Conservation (phyloP, 2,888 invertebrate genomes). For the Eilema caniola region DNA sequence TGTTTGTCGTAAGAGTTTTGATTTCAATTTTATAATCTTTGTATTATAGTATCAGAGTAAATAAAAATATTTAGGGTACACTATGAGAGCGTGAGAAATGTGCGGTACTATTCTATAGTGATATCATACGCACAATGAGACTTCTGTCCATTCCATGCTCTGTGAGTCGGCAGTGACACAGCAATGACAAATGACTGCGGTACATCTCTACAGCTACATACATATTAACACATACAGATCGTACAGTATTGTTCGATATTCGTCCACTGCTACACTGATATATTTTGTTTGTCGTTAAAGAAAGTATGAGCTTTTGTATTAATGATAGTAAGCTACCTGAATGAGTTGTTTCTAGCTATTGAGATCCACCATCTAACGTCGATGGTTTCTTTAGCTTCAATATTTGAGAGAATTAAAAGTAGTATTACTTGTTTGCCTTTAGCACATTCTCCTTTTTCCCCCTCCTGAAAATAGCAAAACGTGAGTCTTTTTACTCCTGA, state of each 20-base stretch:
- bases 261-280: constrained; percentile 19
- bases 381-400: too few relatives aligned
- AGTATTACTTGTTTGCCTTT: neutral
- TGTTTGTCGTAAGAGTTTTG: too few relatives aligned
- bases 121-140: neutral
- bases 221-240: constrained; percentile 30
- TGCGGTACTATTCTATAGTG: neutral
- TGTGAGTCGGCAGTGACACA: constrained; percentile 8
- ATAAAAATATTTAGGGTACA: neutral
- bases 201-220: constrained; percentile 25
- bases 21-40: too few relatives aligned
- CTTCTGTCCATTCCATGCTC: constrained; percentile 14
- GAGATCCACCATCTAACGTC: too few relatives aligned
- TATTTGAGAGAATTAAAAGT: neutral
- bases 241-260: constrained; percentile 21
- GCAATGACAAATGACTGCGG: constrained; percentile 40
- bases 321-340: neutral
- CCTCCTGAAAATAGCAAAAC: too few relatives aligned
- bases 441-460: too few relatives aligned
- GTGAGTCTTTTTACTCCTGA: too few relatives aligned
- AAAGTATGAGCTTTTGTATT: neutral
- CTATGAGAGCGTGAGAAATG: neutral
- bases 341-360: neutral
- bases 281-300: neutral
- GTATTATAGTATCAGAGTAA: too few relatives aligned